Evolutionary conservation across 2,113 vertebrate species (phyloP), one percentile per base, ranked within the genome.

Genomic region (Beaufortia kweichowensis): DNA sequence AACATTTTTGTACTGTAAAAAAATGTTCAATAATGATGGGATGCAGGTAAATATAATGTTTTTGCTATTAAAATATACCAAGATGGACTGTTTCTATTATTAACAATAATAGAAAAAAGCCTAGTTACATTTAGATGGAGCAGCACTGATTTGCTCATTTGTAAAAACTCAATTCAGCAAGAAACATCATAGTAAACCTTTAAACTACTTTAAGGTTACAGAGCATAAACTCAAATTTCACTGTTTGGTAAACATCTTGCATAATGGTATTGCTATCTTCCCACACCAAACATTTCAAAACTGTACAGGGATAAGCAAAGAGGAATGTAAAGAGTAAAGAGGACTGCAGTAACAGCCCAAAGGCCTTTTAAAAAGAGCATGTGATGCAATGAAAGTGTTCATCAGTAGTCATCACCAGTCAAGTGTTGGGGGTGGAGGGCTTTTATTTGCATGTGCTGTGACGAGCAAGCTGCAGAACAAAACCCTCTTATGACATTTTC

Each of bases 401-500:
- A 31, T 50, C 26, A 65, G 57, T 15, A 60, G 23, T 65, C 39
- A 66, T 64, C 62, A 41, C 11, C 21, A 43, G 21, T 64, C 33
- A 28, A 46, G 1, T 46, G 43, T 46, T 4, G 15, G 43, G 43
- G 43, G 11, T 46, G 43, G 43, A 14, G 43, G 48, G 50, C 19
- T 29, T 56, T 76, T 3, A 60, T 66, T 50, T 69, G 28, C 35
- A 24, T 61, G 23, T 12, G 56, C 63, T 31, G 35, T 67, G 39
- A 62, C 53, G 53, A 77, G 23, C 28, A 23, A 73, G 55, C 39
- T 23, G 43, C 41, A 29, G 31, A 73, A 82, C 67, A 77, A 75
- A 81, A 79, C 59, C 60, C n/a, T 48, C 70, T 23, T 35, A 53
- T 69, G 78, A 62, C 72, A 69, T 81, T 81, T 66, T 78, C 19